A percentile compares a stretch with the other conserved stretches of the same genome.
These are phyloP conservation scores for Drosophila sturtevanti DNA, from an alignment of 1,140 invertebrate genomes.

Conservation along the genomic window DNA sequence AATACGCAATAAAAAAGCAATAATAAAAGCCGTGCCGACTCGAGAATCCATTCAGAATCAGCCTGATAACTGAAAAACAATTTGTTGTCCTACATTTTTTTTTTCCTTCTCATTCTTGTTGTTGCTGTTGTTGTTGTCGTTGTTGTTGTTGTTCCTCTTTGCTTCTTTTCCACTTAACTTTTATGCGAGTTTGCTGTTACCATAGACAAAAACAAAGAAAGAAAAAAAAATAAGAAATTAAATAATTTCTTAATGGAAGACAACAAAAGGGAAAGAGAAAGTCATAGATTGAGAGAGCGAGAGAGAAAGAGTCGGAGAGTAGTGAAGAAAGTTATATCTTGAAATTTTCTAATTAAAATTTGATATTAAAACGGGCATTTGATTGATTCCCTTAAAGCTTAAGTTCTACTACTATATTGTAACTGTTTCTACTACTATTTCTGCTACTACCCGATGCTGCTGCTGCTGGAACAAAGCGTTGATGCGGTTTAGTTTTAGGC, in stretches of 20 bases:
- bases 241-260: slow-evolving; percentile 71
- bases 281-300: too few species aligned
- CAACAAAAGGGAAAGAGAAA: not conserved
- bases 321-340: slow-evolving; percentile 35
- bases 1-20: slow-evolving; percentile 81
- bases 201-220: slow-evolving; percentile 6
- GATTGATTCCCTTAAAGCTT: slow-evolving; percentile 72
- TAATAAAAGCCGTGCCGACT: slow-evolving; percentile 69
- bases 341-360: slow-evolving; percentile 71
- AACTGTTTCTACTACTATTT: too few species aligned
- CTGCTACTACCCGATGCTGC: too few species aligned
- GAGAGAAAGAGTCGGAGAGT: too few species aligned
- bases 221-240: slow-evolving; percentile 30
- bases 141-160: not conserved
- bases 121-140: not conserved
- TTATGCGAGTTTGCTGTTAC: slow-evolving; percentile 29
- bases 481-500: slow-evolving; percentile 35
- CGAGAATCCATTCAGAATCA: not conserved
- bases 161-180: slow-evolving; percentile 47
- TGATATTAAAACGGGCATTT: slow-evolving; percentile 70
- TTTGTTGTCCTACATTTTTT: slow-evolving; percentile 49
- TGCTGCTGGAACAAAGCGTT: slow-evolving; percentile 11
- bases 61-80: slow-evolving; percentile 66
- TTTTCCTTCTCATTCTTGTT: not conserved
- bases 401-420: not conserved